These are phyloP conservation scores for Hypomesus transpacificus DNA, from an alignment of 2,113 vertebrate species.

Conservation along the genomic window DNA sequence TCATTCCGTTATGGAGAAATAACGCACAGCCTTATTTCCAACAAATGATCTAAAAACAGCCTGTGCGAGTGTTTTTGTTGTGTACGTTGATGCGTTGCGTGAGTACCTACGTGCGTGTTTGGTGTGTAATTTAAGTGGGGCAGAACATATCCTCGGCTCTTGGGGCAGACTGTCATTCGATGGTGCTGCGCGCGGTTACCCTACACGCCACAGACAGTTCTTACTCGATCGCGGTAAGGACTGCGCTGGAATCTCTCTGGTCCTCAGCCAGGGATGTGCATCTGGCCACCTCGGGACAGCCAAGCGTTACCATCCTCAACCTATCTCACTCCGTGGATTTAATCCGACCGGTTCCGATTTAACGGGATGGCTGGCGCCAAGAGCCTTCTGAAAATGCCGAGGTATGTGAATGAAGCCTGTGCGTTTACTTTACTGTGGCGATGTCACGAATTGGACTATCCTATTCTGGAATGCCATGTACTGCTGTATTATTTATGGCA, in stretches of 20 bases:
- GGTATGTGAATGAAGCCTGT: slow-evolving; percentile 50
- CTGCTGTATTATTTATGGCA: too few species aligned
- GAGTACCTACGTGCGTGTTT: slow-evolving; percentile 9
- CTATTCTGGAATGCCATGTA: too few species aligned
- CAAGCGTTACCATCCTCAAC: slow-evolving; percentile 43
- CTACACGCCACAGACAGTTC: slow-evolving; percentile 22
- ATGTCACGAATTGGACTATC: background rate
- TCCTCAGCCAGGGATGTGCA: slow-evolving; percentile 48
- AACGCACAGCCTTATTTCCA: too few species aligned
- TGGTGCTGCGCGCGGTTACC: slow-evolving; percentile 30
- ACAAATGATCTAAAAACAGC: too few species aligned
- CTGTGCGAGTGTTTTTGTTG: too few species aligned
- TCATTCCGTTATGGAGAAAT: too few species aligned
- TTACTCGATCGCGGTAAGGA: background rate
- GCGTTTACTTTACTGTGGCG: background rate
- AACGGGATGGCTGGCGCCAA: slow-evolving; percentile 66
- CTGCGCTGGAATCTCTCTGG: slow-evolving; percentile 47
- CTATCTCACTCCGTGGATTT: slow-evolving; percentile 30
- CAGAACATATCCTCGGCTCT: background rate
- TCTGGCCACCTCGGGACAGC: slow-evolving; percentile 53
- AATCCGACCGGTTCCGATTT: slow-evolving; percentile 23
- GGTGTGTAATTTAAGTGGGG: slow-evolving; percentile 13
- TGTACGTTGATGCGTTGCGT: background rate
- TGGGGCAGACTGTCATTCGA: slow-evolving; percentile 1
- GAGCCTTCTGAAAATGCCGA: slow-evolving; percentile 68